phyloP scores from a whole-genome alignment of 2,888 invertebrate genomes.

The Scaptomyza flava region DNA sequence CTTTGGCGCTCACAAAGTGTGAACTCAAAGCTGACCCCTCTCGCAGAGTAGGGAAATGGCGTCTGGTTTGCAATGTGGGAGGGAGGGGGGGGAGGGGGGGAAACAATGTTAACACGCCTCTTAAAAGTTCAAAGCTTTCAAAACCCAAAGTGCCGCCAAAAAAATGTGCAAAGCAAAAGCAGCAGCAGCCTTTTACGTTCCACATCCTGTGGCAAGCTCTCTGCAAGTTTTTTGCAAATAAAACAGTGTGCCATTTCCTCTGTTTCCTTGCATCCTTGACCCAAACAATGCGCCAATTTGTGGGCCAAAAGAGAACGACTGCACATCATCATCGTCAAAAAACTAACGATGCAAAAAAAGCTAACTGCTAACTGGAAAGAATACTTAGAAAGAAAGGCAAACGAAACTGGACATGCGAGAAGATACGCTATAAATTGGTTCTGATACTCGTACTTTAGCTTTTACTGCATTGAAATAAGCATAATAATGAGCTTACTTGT shows the following conservation, averaged over 20 bases:
- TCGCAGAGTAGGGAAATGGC: background rate
- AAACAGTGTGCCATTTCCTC: conserved; percentile 45
- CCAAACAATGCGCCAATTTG: conserved; percentile 71
- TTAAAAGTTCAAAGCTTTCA: conserved; percentile 70
- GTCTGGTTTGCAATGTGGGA: background rate
- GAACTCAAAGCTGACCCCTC: conserved; percentile 35
- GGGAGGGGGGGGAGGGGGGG: background rate
- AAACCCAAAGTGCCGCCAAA: conserved; percentile 41
- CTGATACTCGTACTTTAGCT: too few relatives aligned
- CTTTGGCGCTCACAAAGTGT: conserved; percentile 28
- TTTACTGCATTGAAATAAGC: too few relatives aligned
- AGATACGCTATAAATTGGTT: background rate
- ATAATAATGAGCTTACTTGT: too few relatives aligned
- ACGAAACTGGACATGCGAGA: background rate
- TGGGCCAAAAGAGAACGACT: conserved; percentile 34
- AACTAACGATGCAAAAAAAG: conserved; percentile 42
- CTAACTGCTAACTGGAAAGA: conserved; percentile 26
- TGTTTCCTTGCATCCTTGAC: conserved; percentile 66
- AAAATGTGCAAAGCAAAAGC: conserved; percentile 25
- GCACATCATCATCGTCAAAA: background rate
- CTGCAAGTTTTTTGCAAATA: conserved; percentile 5
- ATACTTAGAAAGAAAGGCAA: conserved; percentile 2
- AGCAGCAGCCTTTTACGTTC: background rate
- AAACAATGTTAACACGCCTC: conserved; percentile 22
- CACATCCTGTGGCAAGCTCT: conserved; percentile 4